A percentile compares a stretch with the other conserved stretches of the same genome.
Evolutionary conservation across 1,140 invertebrate genomes (phyloP).

Genomic region (Drosophila funebris): DNA sequence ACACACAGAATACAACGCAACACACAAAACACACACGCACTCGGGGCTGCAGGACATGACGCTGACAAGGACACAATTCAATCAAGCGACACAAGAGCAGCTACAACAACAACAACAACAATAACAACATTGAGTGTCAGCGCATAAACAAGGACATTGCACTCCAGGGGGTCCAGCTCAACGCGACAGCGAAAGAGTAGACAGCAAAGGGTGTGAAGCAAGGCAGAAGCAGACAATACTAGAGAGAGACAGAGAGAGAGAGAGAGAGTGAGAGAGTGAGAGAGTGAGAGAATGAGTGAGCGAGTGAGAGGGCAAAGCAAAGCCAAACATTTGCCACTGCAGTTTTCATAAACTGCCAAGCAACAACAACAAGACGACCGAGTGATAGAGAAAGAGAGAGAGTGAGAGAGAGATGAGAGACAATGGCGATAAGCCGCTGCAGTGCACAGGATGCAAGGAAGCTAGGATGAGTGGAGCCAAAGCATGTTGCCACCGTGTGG

Average conservation of each 20-base stretch:
- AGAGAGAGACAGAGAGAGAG: neutral
- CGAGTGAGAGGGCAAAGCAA: constrained; percentile 1
- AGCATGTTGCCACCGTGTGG: constrained; percentile 53
- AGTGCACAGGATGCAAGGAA: constrained; percentile 9
- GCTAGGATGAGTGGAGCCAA: neutral
- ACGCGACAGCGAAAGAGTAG: constrained; percentile 1
- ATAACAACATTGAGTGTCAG: constrained; percentile 51
- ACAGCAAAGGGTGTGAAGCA: no score
- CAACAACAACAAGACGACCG: constrained; percentile 33
- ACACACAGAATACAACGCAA: neutral
- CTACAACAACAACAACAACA: constrained; percentile 37
- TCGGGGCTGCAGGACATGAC: constrained; percentile 46
- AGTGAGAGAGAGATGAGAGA: constrained; percentile 27
- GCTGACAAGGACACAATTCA: constrained; percentile 77
- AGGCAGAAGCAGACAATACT: no score
- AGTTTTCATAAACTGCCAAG: constrained; percentile 76
- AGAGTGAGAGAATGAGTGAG: neutral
- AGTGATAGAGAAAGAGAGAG: no score
- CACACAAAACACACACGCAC: neutral
- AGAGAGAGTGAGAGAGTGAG: neutral
- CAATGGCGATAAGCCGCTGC: constrained; percentile 73
- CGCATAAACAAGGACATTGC: constrained; percentile 80
- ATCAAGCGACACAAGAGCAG: constrained; percentile 62
- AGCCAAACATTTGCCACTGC: constrained; percentile 67
- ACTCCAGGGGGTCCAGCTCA: constrained; percentile 63